phyloP scores from a whole-genome alignment of 2,797 vertebrate genomes.

The Syngnathus acus region DNA sequence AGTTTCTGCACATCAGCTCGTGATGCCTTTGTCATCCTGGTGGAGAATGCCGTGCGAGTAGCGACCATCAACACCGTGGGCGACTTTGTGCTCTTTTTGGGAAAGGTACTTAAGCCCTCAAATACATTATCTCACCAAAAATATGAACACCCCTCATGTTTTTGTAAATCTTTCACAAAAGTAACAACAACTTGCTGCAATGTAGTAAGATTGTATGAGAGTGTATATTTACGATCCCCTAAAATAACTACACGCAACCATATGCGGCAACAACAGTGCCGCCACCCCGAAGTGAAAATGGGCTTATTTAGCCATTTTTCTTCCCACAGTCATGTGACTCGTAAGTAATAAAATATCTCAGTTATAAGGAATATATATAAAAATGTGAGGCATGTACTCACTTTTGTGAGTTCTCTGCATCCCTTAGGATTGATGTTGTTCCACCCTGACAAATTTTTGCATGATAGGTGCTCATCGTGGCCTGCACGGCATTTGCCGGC shows the following conservation, averaged over 20 bases:
- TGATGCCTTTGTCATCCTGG: conserved; percentile 88
- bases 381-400: not conserved
- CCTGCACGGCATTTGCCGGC: conserved; percentile 85
- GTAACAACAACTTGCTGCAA: too few species aligned
- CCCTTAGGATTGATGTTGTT: not conserved
- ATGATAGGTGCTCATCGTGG: conserved; percentile 58
- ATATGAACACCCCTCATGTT: not conserved
- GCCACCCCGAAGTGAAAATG: not conserved
- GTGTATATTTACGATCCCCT: too few species aligned
- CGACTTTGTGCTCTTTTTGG: conserved; percentile 94
- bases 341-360: too few species aligned
- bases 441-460: not conserved
- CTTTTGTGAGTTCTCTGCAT: not conserved
- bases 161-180: not conserved
- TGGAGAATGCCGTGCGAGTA: conserved; percentile 90
- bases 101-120: conserved; percentile 75
- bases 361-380: not conserved
- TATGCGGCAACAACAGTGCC: not conserved
- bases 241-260: not conserved
- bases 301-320: not conserved
- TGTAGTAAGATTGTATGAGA: too few species aligned
- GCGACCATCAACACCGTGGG: conserved; percentile 95
- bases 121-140: not conserved
- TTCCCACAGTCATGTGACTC: too few species aligned
- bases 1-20: conserved; percentile 94